Conservation (phyloP, 1,140 invertebrate species). For the Centruroides sculpturatus region DNA sequence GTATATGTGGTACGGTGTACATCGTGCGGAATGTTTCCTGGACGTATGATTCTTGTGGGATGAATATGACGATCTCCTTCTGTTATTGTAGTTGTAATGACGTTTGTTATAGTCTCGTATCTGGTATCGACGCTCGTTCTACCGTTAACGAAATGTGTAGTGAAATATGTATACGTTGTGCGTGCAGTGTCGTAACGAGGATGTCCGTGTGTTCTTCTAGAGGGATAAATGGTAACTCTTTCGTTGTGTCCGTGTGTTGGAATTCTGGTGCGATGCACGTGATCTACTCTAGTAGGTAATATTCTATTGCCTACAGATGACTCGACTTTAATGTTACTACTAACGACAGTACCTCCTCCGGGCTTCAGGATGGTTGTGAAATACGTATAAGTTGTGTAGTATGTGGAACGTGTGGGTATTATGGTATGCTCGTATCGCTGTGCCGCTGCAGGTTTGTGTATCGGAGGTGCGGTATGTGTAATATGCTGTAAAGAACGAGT, state of each 20-base stretch:
- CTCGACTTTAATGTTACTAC: slow-evolving; percentile 8
- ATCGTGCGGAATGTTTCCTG: not conserved
- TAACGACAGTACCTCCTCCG: slow-evolving; percentile 3
- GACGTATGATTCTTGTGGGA: not conserved
- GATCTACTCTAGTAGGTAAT: not conserved
- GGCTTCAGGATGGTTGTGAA: slow-evolving; percentile 53
- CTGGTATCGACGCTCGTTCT: slow-evolving; percentile 65
- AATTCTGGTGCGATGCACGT: not conserved
- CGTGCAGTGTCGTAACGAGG: slow-evolving; percentile 3
- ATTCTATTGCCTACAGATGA: not conserved
- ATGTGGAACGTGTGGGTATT: slow-evolving; percentile 34
- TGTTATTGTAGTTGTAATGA: slow-evolving; percentile 61
- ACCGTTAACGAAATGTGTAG: slow-evolving; percentile 59
- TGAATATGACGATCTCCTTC: slow-evolving; percentile 19
- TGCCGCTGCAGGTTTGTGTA: not conserved
- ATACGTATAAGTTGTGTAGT: slow-evolving; percentile 71
- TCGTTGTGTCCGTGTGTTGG: not conserved
- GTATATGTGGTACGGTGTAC: slow-evolving; percentile 31
- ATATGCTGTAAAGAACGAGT: too few relatives aligned
- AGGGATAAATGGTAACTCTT: not conserved
- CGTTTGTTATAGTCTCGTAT: slow-evolving; percentile 70
- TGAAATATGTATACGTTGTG: slow-evolving; percentile 13
- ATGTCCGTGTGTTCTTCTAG: too few relatives aligned
- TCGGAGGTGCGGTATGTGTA: too few relatives aligned
- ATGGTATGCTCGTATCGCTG: not conserved